Evolutionary conservation across 2,797 vertebrate species (phyloP).

Genomic region (Eulemur mongoz): DNA sequence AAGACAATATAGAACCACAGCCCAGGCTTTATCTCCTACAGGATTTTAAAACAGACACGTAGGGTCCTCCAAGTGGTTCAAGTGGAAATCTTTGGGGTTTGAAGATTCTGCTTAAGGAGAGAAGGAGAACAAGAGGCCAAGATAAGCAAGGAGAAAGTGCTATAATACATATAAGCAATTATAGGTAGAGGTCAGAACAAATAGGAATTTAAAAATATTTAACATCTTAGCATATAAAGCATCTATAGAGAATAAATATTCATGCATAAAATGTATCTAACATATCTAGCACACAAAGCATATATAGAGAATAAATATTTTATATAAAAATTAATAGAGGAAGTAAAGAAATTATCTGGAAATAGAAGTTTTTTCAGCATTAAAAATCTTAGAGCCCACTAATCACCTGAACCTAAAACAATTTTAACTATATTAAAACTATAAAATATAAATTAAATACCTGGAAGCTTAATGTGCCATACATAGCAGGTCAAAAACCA

Average conservation of each 20-base stretch:
- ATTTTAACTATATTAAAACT: background rate
- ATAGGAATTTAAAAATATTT: background rate
- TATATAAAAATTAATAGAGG: background rate
- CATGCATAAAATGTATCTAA: background rate
- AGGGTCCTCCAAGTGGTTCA: background rate
- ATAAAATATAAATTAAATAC: constrained; percentile 7
- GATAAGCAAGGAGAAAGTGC: background rate
- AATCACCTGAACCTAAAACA: background rate
- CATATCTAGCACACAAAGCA: background rate
- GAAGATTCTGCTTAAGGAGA: background rate
- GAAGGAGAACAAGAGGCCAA: background rate
- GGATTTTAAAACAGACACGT: background rate
- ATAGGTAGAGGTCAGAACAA: background rate
- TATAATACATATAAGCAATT: background rate
- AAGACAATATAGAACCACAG: background rate
- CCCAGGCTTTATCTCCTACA: background rate
- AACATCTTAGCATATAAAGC: background rate
- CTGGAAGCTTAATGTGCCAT: background rate
- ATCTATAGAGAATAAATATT: background rate
- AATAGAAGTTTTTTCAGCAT: background rate
- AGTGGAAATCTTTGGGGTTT: background rate
- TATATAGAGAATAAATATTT: background rate
- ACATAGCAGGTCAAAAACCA: background rate
- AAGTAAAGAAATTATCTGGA: background rate
- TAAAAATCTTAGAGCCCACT: background rate